A percentile compares a stretch with the other conserved stretches of the same genome.
These are phyloP conservation scores for Cryptocephalus moraei DNA, from an alignment of 2,888 invertebrate species.

Conservation along the genomic window DNA sequence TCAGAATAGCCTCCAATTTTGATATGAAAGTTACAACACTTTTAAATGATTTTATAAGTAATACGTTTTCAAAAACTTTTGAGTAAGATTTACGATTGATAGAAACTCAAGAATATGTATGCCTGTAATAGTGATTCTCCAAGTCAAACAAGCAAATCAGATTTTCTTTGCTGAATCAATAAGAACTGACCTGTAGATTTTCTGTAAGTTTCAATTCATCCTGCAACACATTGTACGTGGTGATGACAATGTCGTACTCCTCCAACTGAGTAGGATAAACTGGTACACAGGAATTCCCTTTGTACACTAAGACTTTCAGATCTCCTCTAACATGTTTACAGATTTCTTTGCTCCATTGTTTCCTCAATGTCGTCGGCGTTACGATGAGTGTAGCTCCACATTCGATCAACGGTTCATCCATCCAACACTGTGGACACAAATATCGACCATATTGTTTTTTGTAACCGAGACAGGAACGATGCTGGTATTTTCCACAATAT, in stretches of 20 bases:
- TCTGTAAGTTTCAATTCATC: slow-evolving; percentile 52
- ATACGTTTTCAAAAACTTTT: no score
- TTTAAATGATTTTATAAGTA: no score
- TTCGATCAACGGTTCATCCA: slow-evolving; percentile 38
- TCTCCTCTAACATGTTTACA: slow-evolving; percentile 46
- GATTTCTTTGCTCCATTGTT: slow-evolving; percentile 67
- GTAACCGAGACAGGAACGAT: slow-evolving; percentile 50
- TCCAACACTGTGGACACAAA: slow-evolving; percentile 58
- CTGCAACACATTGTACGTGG: slow-evolving; percentile 56
- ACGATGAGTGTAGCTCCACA: slow-evolving; percentile 62
- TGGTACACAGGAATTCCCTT: slow-evolving; percentile 39
- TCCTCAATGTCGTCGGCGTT: slow-evolving; percentile 53
- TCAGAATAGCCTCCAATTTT: no score
- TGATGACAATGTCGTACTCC: slow-evolving; percentile 59
- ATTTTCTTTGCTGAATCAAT: no score
- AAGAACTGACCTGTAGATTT: slow-evolving; percentile 31
- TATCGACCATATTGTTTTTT: slow-evolving; percentile 39
- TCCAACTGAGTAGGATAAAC: slow-evolving; percentile 53
- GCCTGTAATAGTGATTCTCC: no score
- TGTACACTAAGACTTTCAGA: slow-evolving; percentile 46
- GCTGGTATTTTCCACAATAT: slow-evolving; percentile 51
- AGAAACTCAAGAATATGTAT: no score
- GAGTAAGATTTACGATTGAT: no score
- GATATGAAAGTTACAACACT: no score
- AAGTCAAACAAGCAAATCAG: no score